These are phyloP conservation scores for Sminthurides aquaticus DNA, from an alignment of 2,888 invertebrate genomes.

Conservation along the genomic window DNA sequence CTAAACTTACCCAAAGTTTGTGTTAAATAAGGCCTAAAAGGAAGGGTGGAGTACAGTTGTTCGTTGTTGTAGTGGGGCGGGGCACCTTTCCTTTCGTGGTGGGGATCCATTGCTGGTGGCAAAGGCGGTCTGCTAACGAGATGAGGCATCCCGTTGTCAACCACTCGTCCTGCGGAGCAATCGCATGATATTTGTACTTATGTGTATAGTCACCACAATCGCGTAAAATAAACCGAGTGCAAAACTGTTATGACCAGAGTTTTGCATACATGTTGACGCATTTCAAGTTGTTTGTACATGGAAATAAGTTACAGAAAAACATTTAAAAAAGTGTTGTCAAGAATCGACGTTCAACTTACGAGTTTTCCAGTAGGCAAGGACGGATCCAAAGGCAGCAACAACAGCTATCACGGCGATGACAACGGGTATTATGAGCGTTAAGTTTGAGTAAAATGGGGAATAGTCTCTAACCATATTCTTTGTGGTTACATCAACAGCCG, in stretches of 20 bases:
- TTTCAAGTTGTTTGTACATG: too few species aligned
- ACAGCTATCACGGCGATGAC: slow-evolving; percentile 31
- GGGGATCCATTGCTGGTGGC: slow-evolving; percentile 1
- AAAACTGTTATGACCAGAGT: not conserved
- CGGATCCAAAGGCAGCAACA: slow-evolving; percentile 30
- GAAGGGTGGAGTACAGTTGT: slow-evolving; percentile 32
- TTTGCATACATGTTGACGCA: too few species aligned
- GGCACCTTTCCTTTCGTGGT: too few species aligned
- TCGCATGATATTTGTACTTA: too few species aligned
- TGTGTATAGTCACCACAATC: too few species aligned
- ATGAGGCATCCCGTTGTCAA: slow-evolving; percentile 14
- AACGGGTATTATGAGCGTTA: slow-evolving; percentile 36
- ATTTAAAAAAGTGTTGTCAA: too few species aligned
- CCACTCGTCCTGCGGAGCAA: slow-evolving; percentile 14
- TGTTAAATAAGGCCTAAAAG: slow-evolving; percentile 30
- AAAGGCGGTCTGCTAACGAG: slow-evolving; percentile 10
- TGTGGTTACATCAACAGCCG: slow-evolving; percentile 18
- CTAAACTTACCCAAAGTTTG: slow-evolving; percentile 17
- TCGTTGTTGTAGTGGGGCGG: slow-evolving; percentile 18
- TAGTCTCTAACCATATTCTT: slow-evolving; percentile 40
- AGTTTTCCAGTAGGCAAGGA: slow-evolving; percentile 37
- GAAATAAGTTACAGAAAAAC: too few species aligned
- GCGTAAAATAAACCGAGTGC: not conserved
- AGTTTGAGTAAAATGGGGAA: slow-evolving; percentile 37
- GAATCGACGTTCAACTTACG: too few species aligned